phyloP scores from a whole-genome alignment of 2,888 invertebrate species.

The Cynaeus angustus region DNA sequence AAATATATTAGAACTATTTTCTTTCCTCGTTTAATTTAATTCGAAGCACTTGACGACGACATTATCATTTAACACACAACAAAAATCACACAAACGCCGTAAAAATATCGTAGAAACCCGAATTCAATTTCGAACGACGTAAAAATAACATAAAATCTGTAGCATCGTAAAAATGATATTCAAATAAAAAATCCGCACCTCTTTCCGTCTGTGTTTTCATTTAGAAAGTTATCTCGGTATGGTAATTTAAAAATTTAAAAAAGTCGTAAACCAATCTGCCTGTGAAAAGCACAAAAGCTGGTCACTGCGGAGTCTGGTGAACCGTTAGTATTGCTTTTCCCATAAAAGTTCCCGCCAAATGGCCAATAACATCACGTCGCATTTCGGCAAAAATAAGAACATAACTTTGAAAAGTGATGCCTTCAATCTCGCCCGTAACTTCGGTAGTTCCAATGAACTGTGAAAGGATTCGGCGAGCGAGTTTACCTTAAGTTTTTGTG shows the following conservation, averaged over 20 bases:
- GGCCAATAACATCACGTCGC: conserved; percentile 50
- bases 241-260: conserved; percentile 28
- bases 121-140: conserved; percentile 29
- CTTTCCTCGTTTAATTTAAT: background rate
- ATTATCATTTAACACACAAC: conserved; percentile 6
- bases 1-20: too few species aligned
- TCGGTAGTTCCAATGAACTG: conserved; percentile 44
- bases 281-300: conserved; percentile 42
- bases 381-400: conserved; percentile 49
- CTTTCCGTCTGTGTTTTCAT: background rate
- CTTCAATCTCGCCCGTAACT: conserved; percentile 47
- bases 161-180: conserved; percentile 37
- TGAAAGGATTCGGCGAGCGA: conserved; percentile 38
- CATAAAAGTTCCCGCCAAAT: conserved; percentile 52
- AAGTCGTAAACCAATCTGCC: conserved; percentile 44
- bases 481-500: conserved; percentile 43
- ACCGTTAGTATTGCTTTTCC: conserved; percentile 46
- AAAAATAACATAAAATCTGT: conserved; percentile 34
- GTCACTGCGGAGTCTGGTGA: conserved; percentile 49
- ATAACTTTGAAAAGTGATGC: conserved; percentile 48
- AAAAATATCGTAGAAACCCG: conserved; percentile 18
- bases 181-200: conserved; percentile 15
- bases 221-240: conserved; percentile 3
- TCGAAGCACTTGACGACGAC: conserved; percentile 1
- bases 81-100: conserved; percentile 5